phyloP scores from a whole-genome alignment of 2,113 vertebrate genomes.

The Galemys pyrenaicus region DNA sequence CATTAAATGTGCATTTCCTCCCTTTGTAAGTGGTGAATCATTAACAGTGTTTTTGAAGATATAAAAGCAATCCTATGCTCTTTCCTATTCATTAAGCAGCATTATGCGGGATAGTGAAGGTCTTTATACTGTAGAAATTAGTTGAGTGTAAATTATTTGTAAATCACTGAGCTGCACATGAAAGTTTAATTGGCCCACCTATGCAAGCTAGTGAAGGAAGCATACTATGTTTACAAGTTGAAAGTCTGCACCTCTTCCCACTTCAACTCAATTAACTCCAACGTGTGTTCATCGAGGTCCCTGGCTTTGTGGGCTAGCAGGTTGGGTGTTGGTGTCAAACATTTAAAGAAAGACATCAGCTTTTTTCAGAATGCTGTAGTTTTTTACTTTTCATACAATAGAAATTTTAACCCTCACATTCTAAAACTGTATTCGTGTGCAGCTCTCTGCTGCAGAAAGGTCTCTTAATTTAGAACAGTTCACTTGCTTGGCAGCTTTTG shows the following conservation, averaged over 20 bases:
- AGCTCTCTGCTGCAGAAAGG: not conserved
- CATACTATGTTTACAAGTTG: not conserved
- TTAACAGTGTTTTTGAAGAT: constrained; percentile 43
- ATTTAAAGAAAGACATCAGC: not conserved
- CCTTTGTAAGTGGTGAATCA: constrained; percentile 39
- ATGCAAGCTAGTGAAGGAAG: not conserved
- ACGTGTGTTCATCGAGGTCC: not conserved
- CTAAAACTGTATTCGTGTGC: not conserved
- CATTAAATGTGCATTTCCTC: accelerated
- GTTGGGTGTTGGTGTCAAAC: not conserved
- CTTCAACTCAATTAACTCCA: not conserved
- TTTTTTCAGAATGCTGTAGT: not conserved
- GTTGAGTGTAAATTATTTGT: constrained; percentile 34
- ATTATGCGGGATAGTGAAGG: not conserved
- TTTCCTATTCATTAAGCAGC: constrained; percentile 58
- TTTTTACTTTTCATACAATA: not conserved
- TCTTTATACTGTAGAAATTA: constrained; percentile 37
- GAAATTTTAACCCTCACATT: not conserved
- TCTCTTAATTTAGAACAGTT: constrained; percentile 47
- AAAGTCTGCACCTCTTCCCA: not conserved
- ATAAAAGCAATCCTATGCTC: not conserved
- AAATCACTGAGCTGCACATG: not conserved
- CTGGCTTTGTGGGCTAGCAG: not conserved
- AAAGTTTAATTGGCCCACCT: constrained; percentile 17
- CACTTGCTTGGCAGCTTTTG: constrained; percentile 35